Evolutionary conservation across 1,140 invertebrate species (phyloP).

Genomic region (Cydia strobilella): DNA sequence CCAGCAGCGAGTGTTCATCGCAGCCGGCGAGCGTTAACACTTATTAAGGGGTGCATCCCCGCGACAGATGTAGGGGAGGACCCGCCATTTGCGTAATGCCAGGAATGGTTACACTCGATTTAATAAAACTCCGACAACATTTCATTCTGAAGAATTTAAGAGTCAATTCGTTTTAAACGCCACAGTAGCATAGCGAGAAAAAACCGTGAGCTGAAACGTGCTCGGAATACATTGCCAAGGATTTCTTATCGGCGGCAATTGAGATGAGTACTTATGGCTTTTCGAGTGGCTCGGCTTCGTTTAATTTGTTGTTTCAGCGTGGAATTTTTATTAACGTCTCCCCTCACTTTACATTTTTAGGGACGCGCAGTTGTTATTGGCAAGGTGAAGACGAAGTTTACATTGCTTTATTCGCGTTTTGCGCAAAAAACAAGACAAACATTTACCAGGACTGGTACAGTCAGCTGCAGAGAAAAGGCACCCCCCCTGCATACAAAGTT

Average conservation of each 20-base stretch:
- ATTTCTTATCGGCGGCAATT: constrained; percentile 80
- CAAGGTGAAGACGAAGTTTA: constrained; percentile 55
- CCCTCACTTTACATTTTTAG: constrained; percentile 69
- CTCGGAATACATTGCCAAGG: constrained; percentile 73
- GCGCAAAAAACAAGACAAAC: constrained; percentile 26
- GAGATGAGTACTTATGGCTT: constrained; percentile 80
- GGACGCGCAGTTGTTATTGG: constrained; percentile 53
- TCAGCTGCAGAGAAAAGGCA: no score
- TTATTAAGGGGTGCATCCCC: constrained; percentile 79
- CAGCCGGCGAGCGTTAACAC: constrained; percentile 78
- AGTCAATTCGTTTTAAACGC: constrained; percentile 78
- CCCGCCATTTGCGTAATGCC: constrained; percentile 78
- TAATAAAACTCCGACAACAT: constrained; percentile 79
- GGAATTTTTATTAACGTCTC: constrained; percentile 80
- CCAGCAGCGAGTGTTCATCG: constrained; percentile 69
- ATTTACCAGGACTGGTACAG: background rate
- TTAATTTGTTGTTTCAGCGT: constrained; percentile 79
- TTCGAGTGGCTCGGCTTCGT: constrained; percentile 78
- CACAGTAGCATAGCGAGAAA: constrained; percentile 71
- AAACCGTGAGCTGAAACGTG: constrained; percentile 76
- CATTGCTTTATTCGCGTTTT: constrained; percentile 45
- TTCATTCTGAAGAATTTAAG: constrained; percentile 78
- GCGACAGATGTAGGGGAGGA: constrained; percentile 79
- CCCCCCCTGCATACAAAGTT: no score
- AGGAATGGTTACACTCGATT: constrained; percentile 80